Conservation (phyloP, 1,140 invertebrate species). For the Riptortus pedestris region DNA sequence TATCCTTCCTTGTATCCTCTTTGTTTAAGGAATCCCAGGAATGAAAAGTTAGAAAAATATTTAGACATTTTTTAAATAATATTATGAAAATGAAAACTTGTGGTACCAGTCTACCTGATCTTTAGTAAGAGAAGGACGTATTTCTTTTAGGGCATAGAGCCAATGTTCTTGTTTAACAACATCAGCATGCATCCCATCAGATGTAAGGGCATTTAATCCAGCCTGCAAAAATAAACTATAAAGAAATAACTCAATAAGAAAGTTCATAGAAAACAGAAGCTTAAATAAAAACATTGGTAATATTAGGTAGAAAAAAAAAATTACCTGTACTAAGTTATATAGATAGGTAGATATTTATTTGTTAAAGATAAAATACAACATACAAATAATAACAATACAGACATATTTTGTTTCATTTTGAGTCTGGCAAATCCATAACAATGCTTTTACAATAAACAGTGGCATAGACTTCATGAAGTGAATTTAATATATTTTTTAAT, state of each 20-base stretch:
- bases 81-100: conserved; percentile 31
- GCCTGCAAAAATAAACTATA: conserved; percentile 45
- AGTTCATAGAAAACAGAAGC: background rate
- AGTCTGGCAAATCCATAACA: no score
- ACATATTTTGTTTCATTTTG: no score
- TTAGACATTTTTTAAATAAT: no score
- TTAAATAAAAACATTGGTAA: background rate
- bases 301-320: background rate
- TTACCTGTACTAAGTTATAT: background rate
- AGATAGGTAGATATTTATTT: no score
- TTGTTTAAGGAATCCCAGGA: no score
- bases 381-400: no score
- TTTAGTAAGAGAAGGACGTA: conserved; percentile 43
- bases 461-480: no score
- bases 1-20: no score
- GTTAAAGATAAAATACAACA: no score
- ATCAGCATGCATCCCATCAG: conserved; percentile 41
- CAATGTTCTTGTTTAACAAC: conserved; percentile 45
- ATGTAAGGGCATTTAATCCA: conserved; percentile 51
- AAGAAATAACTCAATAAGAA: background rate
- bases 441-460: no score
- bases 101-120: conserved; percentile 39
- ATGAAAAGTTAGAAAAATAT: no score
- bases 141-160: conserved; percentile 39
- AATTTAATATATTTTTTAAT: no score